Evolutionary conservation across 2,113 vertebrate species (phyloP).

Genomic region (Dipodomys spectabilis): DNA sequence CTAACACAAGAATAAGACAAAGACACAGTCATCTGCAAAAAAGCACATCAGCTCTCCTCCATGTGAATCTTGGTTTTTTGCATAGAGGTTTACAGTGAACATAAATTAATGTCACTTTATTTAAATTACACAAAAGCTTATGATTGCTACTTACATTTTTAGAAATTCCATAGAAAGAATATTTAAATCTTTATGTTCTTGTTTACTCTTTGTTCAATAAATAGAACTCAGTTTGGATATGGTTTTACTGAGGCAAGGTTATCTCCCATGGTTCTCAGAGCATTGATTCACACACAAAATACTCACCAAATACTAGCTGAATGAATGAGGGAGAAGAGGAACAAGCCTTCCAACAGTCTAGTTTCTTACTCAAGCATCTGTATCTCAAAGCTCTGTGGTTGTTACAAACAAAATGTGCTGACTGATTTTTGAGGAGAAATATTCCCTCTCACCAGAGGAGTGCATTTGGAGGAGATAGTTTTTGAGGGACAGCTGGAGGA

Average conservation of each 20-base stretch:
- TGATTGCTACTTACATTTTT: not conserved
- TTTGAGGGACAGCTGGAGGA: not conserved
- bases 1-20: not conserved
- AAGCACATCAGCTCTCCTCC: too few relatives aligned
- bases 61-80: not conserved
- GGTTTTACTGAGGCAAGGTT: not conserved
- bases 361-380: not conserved
- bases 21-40: not conserved
- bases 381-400: not conserved
- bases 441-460: not conserved
- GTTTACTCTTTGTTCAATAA: not conserved
- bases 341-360: not conserved
- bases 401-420: not conserved
- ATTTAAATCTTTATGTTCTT: constrained; percentile 5
- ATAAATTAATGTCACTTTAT: not conserved
- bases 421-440: not conserved
- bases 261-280: not conserved
- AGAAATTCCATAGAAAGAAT: not conserved
- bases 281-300: not conserved
- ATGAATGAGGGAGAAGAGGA: not conserved
- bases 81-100: not conserved
- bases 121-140: not conserved
- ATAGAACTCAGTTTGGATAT: constrained; percentile 5
- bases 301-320: not conserved
- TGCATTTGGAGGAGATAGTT: constrained; percentile 2